These are phyloP conservation scores for Thymelicus acteon DNA, from an alignment of 2,888 invertebrate genomes.

Conservation along the genomic window DNA sequence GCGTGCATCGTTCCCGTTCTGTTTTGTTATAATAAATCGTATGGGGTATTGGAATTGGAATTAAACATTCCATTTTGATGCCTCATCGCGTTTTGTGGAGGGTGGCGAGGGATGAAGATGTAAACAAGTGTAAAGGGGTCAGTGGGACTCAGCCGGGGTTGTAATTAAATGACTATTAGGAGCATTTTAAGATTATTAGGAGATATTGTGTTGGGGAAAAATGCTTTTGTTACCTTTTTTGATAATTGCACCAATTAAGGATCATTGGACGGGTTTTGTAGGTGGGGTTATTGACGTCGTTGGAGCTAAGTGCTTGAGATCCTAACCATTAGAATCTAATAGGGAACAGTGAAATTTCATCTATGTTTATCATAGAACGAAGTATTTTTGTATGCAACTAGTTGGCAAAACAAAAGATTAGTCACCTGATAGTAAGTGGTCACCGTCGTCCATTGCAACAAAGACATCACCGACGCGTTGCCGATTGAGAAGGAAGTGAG, in stretches of 20 bases:
- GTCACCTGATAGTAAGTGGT: too few species aligned
- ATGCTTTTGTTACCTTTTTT: slow-evolving; percentile 56
- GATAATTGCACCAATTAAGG: slow-evolving; percentile 66
- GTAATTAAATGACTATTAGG: slow-evolving; percentile 84
- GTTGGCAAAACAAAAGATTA: too few species aligned
- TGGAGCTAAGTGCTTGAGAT: slow-evolving; percentile 11
- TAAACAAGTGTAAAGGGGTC: slow-evolving; percentile 85
- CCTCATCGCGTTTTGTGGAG: slow-evolving; percentile 68
- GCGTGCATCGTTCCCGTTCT: slow-evolving; percentile 79
- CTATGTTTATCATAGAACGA: neutral
- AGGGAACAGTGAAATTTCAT: neutral
- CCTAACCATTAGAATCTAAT: slow-evolving; percentile 22
- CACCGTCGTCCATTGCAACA: too few species aligned
- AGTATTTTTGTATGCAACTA: too few species aligned
- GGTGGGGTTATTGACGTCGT: slow-evolving; percentile 51
- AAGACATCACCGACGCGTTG: too few species aligned
- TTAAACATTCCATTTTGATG: slow-evolving; percentile 84
- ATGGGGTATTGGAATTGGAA: slow-evolving; percentile 81
- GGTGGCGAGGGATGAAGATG: slow-evolving; percentile 78
- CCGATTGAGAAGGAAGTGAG: too few species aligned
- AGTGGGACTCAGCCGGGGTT: slow-evolving; percentile 72
- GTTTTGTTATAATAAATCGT: slow-evolving; percentile 81
- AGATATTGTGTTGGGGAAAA: slow-evolving; percentile 69
- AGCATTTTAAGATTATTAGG: slow-evolving; percentile 77
- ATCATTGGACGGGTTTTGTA: slow-evolving; percentile 53